Evolutionary conservation across 2,888 invertebrate species (phyloP).

Genomic region (Malacosoma neustria): DNA sequence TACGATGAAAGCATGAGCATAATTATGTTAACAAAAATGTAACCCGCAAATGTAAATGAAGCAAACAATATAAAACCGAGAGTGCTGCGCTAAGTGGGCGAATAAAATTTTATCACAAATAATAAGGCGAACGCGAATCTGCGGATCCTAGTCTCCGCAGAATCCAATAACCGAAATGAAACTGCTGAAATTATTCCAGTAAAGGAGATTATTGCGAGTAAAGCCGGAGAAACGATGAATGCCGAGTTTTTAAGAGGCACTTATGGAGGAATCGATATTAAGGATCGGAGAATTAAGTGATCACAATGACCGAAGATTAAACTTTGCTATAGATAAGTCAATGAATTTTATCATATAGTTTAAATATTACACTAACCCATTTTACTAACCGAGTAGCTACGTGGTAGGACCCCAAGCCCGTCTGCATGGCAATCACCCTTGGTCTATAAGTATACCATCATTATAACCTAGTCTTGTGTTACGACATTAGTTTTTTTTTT

Average conservation of each 20-base stretch:
- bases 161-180: slow-evolving; percentile 55
- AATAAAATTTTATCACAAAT: slow-evolving; percentile 61
- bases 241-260: not conserved
- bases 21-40: slow-evolving; percentile 8
- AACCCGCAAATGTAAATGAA: slow-evolving; percentile 25
- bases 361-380: too few species aligned
- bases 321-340: too few species aligned
- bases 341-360: too few species aligned
- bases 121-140: slow-evolving; percentile 35
- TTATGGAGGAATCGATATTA: not conserved
- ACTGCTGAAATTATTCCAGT: slow-evolving; percentile 46
- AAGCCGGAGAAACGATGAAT: slow-evolving; percentile 21
- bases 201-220: slow-evolving; percentile 41
- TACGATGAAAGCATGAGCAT: too few species aligned
- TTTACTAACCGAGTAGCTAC: too few species aligned
- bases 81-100: slow-evolving; percentile 28
- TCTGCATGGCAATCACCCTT: too few species aligned
- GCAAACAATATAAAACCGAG: slow-evolving; percentile 35
- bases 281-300: too few species aligned
- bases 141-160: slow-evolving; percentile 25
- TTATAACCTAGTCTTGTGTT: too few species aligned
- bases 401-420: too few species aligned
- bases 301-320: too few species aligned
- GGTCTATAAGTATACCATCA: too few species aligned
- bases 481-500: too few species aligned